Base-by-base conservation (phyloP, 1,140 invertebrate genomes). In the Neodiprion fabricii region DNA sequence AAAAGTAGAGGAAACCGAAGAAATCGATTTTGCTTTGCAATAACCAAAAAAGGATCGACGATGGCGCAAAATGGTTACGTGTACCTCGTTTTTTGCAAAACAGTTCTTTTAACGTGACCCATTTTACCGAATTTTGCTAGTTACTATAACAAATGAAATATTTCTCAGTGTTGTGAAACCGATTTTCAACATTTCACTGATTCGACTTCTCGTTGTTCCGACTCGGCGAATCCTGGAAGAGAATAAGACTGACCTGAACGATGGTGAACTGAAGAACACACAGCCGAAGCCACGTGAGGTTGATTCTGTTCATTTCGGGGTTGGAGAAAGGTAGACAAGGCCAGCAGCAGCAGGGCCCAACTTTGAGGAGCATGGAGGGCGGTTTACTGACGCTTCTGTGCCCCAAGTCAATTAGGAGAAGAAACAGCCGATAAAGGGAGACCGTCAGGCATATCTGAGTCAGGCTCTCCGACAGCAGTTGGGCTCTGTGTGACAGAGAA, bases 261-360 rank as follows among this genome's bases (percentile, higher is more conserved):
- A 88, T 81, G 73, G 87, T 86, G 78, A 88, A 81, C 72, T 88
- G 87, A 40, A 88, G 79, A 68, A 85, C 82, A 67, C 81, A 74
- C 73, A 87, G 79, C 73, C 83, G 77, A 28, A 88, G 79, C 86
- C 85, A 85, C 71, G 81, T 84, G 80, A 87, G 82, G 84, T 85
- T 86, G 79, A 80, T 75, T 21, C 83, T 79, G 77, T 80, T 86
- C 82, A 88, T 84, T 77, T 86, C 77, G 74, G 83, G 79, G 69
- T 21, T 77, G n/a, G 87, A 85, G 73, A 87, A 84, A 72, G 85
- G 85, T 73, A 88, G 79, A 79, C 87, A 88, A 71, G 86, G 86
- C 87, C 87, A 88, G 78, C 87, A 88, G 82, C 87, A 88, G 79
- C 86, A 88, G 12, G 87, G 87, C 0, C 85, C 83, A 14, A 87